phyloP scores from a whole-genome alignment of 2,113 vertebrate genomes.

The Neogobius melanostomus region DNA sequence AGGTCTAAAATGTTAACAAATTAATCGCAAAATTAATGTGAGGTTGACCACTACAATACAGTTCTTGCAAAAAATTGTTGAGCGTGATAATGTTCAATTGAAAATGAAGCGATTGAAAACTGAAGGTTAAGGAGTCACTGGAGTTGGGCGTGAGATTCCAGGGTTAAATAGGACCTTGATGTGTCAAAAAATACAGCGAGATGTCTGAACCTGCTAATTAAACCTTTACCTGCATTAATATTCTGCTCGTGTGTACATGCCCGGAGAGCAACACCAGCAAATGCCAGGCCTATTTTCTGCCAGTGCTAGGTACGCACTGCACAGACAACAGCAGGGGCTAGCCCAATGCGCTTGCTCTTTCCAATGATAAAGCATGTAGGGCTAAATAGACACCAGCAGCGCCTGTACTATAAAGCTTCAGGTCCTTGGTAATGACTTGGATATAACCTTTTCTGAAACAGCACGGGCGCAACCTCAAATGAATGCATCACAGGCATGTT shows the following conservation, averaged over 20 bases:
- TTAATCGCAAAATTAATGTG: too few relatives aligned
- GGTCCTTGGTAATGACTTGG: slow-evolving; percentile 33
- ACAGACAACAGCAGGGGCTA: slow-evolving; percentile 11
- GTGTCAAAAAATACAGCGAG: slow-evolving; percentile 20
- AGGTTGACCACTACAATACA: too few relatives aligned
- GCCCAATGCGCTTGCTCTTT: slow-evolving; percentile 30
- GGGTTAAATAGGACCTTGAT: not conserved
- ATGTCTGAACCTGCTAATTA: slow-evolving; percentile 36
- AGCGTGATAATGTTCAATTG: too few relatives aligned
- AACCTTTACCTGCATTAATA: slow-evolving; percentile 56
- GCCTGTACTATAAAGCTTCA: slow-evolving; percentile 32
- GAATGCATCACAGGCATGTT: slow-evolving; percentile 24
- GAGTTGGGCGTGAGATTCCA: too few relatives aligned
- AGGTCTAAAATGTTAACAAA: too few relatives aligned
- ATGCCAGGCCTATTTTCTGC: slow-evolving; percentile 45
- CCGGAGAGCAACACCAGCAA: slow-evolving; percentile 46
- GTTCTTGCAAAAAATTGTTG: too few relatives aligned
- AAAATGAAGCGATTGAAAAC: too few relatives aligned
- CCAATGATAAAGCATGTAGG: slow-evolving; percentile 41
- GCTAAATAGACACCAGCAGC: slow-evolving; percentile 43
- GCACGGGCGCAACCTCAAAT: slow-evolving; percentile 42
- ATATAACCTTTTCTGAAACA: slow-evolving; percentile 41
- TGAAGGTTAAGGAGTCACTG: too few relatives aligned
- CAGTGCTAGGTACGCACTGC: slow-evolving; percentile 23
- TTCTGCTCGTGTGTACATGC: slow-evolving; percentile 28